These are phyloP conservation scores for Plutella xylostella DNA, from an alignment of 2,888 invertebrate species.

Conservation along the genomic window DNA sequence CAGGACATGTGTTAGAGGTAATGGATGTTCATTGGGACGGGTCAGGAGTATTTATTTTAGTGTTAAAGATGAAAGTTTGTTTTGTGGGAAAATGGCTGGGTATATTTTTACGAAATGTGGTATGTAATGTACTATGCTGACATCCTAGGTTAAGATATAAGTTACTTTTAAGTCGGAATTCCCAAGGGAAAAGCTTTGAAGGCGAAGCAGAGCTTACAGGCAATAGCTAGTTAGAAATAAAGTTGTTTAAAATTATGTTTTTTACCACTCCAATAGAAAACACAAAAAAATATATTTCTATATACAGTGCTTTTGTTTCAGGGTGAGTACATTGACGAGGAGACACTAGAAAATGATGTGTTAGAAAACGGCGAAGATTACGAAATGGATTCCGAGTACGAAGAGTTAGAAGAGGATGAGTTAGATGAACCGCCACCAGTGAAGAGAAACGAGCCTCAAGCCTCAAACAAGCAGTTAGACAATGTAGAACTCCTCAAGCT, in stretches of 20 bases:
- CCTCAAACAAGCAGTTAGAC: conserved; percentile 20
- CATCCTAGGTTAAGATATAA: too few species aligned
- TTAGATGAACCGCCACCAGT: conserved; percentile 12
- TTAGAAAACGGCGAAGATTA: conserved; percentile 20
- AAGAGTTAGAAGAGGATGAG: conserved; percentile 15
- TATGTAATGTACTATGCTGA: too few species aligned
- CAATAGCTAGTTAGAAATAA: too few species aligned
- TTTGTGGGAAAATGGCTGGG: not conserved
- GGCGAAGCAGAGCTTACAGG: too few species aligned
- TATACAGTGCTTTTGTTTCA: conserved; percentile 25
- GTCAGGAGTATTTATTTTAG: not conserved
- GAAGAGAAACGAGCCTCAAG: conserved; percentile 9
- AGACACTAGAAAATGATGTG: conserved; percentile 42
- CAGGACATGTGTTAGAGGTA: conserved; percentile 58
- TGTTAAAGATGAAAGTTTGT: not conserved
- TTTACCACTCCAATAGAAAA: too few species aligned
- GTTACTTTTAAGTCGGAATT: too few species aligned
- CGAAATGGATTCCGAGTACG: conserved; percentile 28
- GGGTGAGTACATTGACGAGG: conserved; percentile 64
- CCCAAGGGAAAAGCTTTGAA: too few species aligned
- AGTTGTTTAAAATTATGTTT: too few species aligned
- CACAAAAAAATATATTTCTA: too few species aligned
- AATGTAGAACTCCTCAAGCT: conserved; percentile 44
- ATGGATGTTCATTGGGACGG: not conserved
- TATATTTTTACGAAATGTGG: too few species aligned